Evolutionary conservation across 2,797 vertebrate species (phyloP), one percentile per base, ranked within the genome.

Genomic region (Peromyscus eremicus): DNA sequence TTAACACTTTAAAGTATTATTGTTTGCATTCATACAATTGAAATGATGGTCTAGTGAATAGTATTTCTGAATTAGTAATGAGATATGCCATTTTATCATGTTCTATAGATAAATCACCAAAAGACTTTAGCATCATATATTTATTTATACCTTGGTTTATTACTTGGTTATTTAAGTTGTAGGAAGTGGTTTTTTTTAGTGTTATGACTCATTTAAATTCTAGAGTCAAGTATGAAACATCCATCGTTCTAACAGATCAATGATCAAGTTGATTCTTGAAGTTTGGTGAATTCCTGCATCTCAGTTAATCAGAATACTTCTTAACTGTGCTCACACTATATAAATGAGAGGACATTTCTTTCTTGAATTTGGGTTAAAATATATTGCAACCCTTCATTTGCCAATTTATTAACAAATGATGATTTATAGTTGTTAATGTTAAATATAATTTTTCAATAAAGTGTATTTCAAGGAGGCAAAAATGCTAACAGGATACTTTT

Each of bases 401-500:
- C 14, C 6, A 4, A 66, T 23, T 10, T 84, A 23, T 29, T 73
- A 46, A 46, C 88, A 71, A 70, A 34, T 70, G 21, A 62, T 57
- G 6, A 49, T 32, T 82, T 71, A 34, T 79, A 46, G 1, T 16
- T 16, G 34, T 40, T 2, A 66, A 62, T 7, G 21, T 62, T 80
- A 32, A 85, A 32, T 29, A 43, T 29, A 29, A 4, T 82, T 82
- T 62, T 62, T 62, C 3, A 64, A 32, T 84, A 64, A 46, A 32
- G 10, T 64, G 29, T 46, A 84, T 68, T 96, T 46, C 60, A 79
- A 40, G 2, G 23, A 46, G 25, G 81, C 52, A 46, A 84, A 76
- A 96, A 91, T 92, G 3, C 81, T 37, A 46, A 16, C 55, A 55
- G 6, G 60, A 16, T 55, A n/a, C 12, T 92, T 94, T 89, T 89